Evolutionary conservation across 2,888 invertebrate genomes (phyloP), one percentile per base, ranked within the genome.

Genomic region (Aricia artaxerxes): DNA sequence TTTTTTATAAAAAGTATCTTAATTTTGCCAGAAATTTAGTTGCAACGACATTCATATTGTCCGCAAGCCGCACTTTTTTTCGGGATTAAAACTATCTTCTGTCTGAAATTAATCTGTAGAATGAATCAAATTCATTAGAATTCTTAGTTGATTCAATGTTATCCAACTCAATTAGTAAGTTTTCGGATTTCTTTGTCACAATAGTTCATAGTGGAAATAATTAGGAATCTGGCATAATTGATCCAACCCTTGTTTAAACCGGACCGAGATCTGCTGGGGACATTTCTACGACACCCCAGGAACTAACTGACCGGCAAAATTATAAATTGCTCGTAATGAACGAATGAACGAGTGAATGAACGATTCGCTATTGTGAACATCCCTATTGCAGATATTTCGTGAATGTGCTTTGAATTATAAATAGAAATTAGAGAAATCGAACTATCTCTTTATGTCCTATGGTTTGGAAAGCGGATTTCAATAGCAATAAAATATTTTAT

Each of bases 181-280:
- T 49, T 49, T 49, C 2, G 2, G 35, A 1, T 35, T 69, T 35
- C 11, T 69, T 11, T 77, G 53, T 31, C 31, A 40, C 57, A 79
- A 78, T 79, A 85, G 84, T 87, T 85, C 85, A 87, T 87, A 84
- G 90, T 89, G 92, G 91, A 93, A 92, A 91, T 94, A 92, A 94
- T 93, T 91, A 91, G 86, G 85, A 86, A 88, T 87, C 80, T 85
- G 84, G 86, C 84, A 87, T 92, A 93, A 92, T 93, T 92, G 91
- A 89, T 88, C 88, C 87, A 90, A 88, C 92, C 92, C 92, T 92
- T 92, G 92, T 94, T 92, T 91, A 91, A 89, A 86, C 87, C 86
- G 86, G 82, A 86, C 88, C 86, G 86, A 86, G 87, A 87, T 89
- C 93, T 94, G 94, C 86, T 82, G 86, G 90, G 91, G 94, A 93